Evolutionary conservation across 2,797 vertebrate species (phyloP).

Genomic region (Hydrocynus forskahlii): DNA sequence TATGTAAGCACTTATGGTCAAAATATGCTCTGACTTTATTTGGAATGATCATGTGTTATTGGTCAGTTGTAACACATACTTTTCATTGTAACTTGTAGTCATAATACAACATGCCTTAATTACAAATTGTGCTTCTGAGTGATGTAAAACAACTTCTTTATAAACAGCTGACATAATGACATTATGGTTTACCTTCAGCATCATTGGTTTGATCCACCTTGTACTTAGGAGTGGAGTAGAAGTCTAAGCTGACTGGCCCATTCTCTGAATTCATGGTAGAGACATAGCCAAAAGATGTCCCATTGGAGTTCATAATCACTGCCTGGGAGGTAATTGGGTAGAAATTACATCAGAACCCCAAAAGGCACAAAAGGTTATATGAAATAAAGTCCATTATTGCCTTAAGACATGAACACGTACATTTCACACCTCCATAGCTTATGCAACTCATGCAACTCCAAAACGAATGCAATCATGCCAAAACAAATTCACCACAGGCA

Average conservation of each 20-base stretch:
- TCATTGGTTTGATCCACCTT: slow-evolving; percentile 81
- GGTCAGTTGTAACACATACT: too few relatives aligned
- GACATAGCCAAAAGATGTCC: slow-evolving; percentile 90
- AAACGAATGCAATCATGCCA: background rate
- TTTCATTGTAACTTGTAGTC: too few relatives aligned
- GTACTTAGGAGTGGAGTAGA: slow-evolving; percentile 94
- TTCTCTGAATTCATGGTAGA: slow-evolving; percentile 83
- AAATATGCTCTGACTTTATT: too few relatives aligned
- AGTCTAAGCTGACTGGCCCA: slow-evolving; percentile 83
- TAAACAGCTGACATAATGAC: background rate
- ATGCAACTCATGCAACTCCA: background rate
- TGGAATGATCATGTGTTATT: too few relatives aligned
- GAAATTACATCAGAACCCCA: slow-evolving; percentile 13
- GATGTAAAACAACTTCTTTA: background rate
- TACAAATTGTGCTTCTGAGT: too few relatives aligned
- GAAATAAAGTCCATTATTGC: too few relatives aligned
- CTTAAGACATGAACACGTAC: background rate
- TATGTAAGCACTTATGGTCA: background rate
- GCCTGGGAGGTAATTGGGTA: slow-evolving; percentile 73
- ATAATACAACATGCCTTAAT: too few relatives aligned
- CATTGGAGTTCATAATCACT: slow-evolving; percentile 86
- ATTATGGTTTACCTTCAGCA: slow-evolving; percentile 75
- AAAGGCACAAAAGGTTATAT: too few relatives aligned
- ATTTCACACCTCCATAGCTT: background rate
- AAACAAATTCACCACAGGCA: slow-evolving; percentile 14